Evolutionary conservation across 2,113 vertebrate species (phyloP).

Genomic region (Leptobrachium leishanense): DNA sequence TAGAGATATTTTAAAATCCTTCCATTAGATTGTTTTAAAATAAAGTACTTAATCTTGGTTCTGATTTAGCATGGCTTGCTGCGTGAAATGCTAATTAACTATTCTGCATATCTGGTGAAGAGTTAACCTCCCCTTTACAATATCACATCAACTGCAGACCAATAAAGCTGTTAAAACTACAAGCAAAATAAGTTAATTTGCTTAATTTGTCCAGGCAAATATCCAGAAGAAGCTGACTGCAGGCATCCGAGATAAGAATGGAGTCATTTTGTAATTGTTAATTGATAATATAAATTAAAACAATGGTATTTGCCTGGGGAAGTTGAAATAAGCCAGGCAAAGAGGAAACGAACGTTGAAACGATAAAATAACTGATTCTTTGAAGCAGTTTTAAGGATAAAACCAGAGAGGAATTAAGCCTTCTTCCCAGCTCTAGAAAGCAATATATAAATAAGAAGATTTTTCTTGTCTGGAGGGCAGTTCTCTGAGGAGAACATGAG

Average conservation of each 20-base stretch:
- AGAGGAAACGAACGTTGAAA: conserved; percentile 20
- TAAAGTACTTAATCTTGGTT: not conserved
- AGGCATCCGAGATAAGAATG: conserved; percentile 41
- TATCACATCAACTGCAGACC: conserved; percentile 19
- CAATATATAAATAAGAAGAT: not conserved
- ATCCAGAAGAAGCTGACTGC: conserved; percentile 43
- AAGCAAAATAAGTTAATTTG: conserved; percentile 42
- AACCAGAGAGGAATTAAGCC: not conserved
- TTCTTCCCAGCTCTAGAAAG: not conserved
- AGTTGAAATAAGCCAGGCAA: conserved; percentile 32
- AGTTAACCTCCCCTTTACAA: conserved; percentile 2
- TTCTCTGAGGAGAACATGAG: not conserved
- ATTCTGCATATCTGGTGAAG: not conserved
- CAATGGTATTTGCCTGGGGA: conserved; percentile 38
- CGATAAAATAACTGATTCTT: conserved; percentile 19
- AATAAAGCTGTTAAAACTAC: conserved; percentile 42
- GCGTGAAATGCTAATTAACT: too few species aligned
- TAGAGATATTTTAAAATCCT: too few species aligned
- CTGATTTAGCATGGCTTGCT: not conserved
- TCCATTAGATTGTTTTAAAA: too few species aligned
- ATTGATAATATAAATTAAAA: conserved; percentile 47
- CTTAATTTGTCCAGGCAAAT: conserved; percentile 46
- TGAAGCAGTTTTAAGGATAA: conserved; percentile 5
- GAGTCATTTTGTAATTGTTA: conserved; percentile 44
- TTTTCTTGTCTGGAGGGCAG: not conserved